Evolutionary conservation across 2,888 invertebrate genomes (phyloP).

Genomic region (Portevinia maculata): DNA sequence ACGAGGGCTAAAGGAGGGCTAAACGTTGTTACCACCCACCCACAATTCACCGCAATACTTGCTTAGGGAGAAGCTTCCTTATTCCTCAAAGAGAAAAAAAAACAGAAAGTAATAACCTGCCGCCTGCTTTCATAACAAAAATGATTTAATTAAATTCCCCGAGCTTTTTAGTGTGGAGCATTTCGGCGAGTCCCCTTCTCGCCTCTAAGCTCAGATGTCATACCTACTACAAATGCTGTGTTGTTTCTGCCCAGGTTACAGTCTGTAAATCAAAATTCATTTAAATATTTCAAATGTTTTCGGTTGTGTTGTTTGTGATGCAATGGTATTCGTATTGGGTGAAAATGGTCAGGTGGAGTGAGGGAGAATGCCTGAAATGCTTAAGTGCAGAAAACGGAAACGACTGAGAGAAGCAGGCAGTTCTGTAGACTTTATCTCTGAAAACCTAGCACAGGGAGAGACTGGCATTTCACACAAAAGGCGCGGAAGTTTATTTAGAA

Average conservation of each 20-base stretch:
- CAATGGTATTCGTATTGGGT: slow-evolving; percentile 24
- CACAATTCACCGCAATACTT: background rate
- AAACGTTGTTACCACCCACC: background rate
- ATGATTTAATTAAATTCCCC: slow-evolving; percentile 73
- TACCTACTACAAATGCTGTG: slow-evolving; percentile 11
- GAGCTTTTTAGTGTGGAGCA: slow-evolving; percentile 46
- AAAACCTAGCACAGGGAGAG: slow-evolving; percentile 5
- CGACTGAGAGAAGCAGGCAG: slow-evolving; percentile 6
- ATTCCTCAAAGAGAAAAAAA: slow-evolving; percentile 23
- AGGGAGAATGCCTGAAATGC: slow-evolving; percentile 26
- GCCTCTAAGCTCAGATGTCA: background rate
- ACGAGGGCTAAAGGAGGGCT: background rate
- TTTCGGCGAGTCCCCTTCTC: slow-evolving; percentile 1
- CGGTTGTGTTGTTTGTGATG: slow-evolving; percentile 53
- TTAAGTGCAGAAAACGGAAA: slow-evolving; percentile 66
- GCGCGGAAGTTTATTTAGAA: slow-evolving; percentile 53
- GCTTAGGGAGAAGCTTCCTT: slow-evolving; percentile 36
- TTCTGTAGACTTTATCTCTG: background rate
- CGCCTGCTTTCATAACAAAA: slow-evolving; percentile 63
- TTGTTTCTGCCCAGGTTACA: slow-evolving; percentile 11
- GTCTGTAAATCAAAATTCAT: slow-evolving; percentile 60
- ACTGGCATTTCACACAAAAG: slow-evolving; percentile 32
- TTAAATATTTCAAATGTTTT: slow-evolving; percentile 70
- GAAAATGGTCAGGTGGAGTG: slow-evolving; percentile 41
- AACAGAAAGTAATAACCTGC: slow-evolving; percentile 59